Percentiles rank a stretch among this genome's conserved stretches.
Evolutionary conservation across 2,113 vertebrate species (phyloP).

Genomic region (Monopterus albus): DNA sequence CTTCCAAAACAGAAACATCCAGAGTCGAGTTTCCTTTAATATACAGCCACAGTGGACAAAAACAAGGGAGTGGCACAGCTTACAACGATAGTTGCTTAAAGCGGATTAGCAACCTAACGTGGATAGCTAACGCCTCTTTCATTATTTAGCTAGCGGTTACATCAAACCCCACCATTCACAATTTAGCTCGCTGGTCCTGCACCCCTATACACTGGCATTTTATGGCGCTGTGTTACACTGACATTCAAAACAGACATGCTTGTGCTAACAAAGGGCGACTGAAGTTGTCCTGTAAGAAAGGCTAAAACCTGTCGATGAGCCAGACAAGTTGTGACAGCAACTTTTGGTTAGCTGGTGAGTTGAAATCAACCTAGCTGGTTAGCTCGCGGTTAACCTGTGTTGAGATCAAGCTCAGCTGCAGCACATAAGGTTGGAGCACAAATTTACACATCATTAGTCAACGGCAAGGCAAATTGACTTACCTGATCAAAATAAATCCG

Average conservation of each 20-base stretch:
- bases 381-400: slow-evolving; percentile 25
- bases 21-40: slow-evolving; percentile 33
- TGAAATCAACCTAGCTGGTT: slow-evolving; percentile 26
- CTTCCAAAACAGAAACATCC: slow-evolving; percentile 29
- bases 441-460: slow-evolving; percentile 2
- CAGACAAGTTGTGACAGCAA: slow-evolving; percentile 65
- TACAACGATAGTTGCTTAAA: slow-evolving; percentile 72
- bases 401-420: slow-evolving; percentile 26
- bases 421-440: neutral
- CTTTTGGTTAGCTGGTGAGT: slow-evolving; percentile 43
- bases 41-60: slow-evolving; percentile 47
- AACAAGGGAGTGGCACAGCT: slow-evolving; percentile 79
- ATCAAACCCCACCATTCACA: slow-evolving; percentile 13
- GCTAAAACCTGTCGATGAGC: slow-evolving; percentile 39
- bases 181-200: neutral
- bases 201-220: neutral
- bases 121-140: slow-evolving; percentile 42
- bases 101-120: slow-evolving; percentile 74
- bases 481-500: slow-evolving; percentile 55
- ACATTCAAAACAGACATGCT: slow-evolving; percentile 6
- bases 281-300: neutral
- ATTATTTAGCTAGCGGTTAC: slow-evolving; percentile 21
- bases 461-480: slow-evolving; percentile 50
- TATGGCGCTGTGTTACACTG: neutral
- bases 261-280: neutral